Base-by-base conservation (phyloP, 2,113 vertebrate genomes). In the Trematocara nigrifrons region DNA sequence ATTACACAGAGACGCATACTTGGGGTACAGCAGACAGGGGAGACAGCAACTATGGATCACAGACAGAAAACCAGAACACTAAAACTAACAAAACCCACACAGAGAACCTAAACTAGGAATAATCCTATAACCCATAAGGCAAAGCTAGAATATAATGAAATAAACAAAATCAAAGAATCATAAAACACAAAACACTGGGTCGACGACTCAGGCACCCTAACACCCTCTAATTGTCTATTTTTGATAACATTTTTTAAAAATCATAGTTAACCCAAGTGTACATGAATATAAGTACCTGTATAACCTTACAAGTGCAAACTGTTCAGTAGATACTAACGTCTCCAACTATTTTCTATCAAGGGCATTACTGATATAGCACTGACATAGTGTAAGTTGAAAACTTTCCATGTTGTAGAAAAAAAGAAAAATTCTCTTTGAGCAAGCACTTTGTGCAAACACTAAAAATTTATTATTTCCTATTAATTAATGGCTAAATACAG, bases 81-180 rank as follows among this genome's bases (percentile, higher is more conserved):
- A 29, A 29, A 57, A 54, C 20, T 4, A 54, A 22, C 52, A 54
- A 22, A 54, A 54, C 3, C 52, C 52, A 51, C 7, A n/a, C 49
- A 51, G 47, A 18, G 16, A 51, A 51, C 7, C 47, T 51, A 18
- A 18, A 51, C 47, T 51, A 51, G 18, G 16, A 51, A 51, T 51
- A 18, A 26, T 59, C 13, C 13, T 59, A 16, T 59, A 31, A 9
- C 7, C 56, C 26, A 59, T 16, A 31, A 16, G 13, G 13, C 56
- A 59, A 59, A 59, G 26, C 29, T 59, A 59, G 56, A 59, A 59
- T 59, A 59, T 59, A 59, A 59, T 10, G 56, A 59, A 59, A 59
- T 59, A 33, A 59, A 31, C 13, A 59, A 6, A 16, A 33, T 33
- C 56, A 59, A 59, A 3, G 3, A 59, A 16, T 13, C 13, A 59